Percentiles rank a stretch among this genome's conserved stretches.
Conservation (phyloP, 2,797 vertebrate species). For the Melanotaenia parkinsoni region DNA sequence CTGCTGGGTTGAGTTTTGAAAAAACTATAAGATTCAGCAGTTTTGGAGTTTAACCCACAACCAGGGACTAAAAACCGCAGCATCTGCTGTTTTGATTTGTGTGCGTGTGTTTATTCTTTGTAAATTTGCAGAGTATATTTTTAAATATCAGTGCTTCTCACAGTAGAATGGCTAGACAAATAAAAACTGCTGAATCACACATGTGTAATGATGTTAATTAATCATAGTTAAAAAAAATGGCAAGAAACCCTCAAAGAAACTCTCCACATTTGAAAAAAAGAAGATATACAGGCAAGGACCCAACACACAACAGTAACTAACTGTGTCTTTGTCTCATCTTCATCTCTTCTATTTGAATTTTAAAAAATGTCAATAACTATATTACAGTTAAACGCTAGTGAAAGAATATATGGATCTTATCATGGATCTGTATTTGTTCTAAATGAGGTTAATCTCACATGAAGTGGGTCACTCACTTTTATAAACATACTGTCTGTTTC, state of each 20-base stretch:
- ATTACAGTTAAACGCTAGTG: neutral
- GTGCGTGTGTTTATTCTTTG: neutral
- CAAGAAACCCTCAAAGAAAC: neutral
- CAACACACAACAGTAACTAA: neutral
- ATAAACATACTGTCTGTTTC: too few relatives aligned
- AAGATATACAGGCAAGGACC: neutral
- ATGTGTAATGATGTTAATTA: neutral
- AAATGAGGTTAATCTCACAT: neutral
- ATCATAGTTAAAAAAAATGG: neutral
- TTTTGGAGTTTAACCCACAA: slow-evolving; percentile 4
- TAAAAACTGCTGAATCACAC: neutral
- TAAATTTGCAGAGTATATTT: neutral
- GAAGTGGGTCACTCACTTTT: too few relatives aligned
- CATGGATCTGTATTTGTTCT: neutral
- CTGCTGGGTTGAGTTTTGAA: slow-evolving; percentile 1
- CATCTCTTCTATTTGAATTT: neutral
- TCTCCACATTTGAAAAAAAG: neutral
- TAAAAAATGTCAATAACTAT: neutral
- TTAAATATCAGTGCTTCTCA: neutral
- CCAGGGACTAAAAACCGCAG: neutral
- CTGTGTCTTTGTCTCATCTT: neutral
- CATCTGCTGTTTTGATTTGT: slow-evolving; percentile 7
- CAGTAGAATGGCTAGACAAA: neutral
- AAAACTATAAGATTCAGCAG: slow-evolving; percentile 7
- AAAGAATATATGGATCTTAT: neutral